phyloP scores from a whole-genome alignment of 2,888 invertebrate species.

The Netelia inedita region DNA sequence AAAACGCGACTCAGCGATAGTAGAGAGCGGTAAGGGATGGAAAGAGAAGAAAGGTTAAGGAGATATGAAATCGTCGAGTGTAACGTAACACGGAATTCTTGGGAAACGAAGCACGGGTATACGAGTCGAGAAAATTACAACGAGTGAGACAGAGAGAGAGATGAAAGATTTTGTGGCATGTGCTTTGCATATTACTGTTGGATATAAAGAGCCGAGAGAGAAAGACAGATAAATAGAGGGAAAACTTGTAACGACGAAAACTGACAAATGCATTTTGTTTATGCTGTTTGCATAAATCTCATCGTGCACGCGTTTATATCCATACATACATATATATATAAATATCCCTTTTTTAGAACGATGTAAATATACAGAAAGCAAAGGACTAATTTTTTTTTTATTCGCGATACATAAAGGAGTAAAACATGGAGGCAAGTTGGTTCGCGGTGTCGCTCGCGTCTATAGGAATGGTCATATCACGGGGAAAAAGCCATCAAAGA shows the following conservation, averaged over 20 bases:
- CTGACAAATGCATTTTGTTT: slow-evolving; percentile 41
- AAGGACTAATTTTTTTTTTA: neutral
- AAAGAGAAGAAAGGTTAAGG: slow-evolving; percentile 39
- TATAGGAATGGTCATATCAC: slow-evolving; percentile 51
- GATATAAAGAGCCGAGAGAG: slow-evolving; percentile 3
- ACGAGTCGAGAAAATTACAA: slow-evolving; percentile 7
- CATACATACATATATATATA: neutral
- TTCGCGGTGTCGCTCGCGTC: neutral
- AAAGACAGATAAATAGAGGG: neutral
- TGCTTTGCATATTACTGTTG: slow-evolving; percentile 13
- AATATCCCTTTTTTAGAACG: neutral
- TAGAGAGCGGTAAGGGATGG: no score
- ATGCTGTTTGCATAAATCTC: slow-evolving; percentile 28
- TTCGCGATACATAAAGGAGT: slow-evolving; percentile 11
- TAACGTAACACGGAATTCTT: slow-evolving; percentile 31
- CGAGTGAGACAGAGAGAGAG: slow-evolving; percentile 13
- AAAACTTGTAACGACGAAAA: slow-evolving; percentile 13
- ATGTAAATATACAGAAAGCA: neutral
- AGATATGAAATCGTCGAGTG: slow-evolving; percentile 60
- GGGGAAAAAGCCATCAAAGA: slow-evolving; percentile 46
- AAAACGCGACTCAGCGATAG: neutral
- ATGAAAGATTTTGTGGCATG: slow-evolving; percentile 31
- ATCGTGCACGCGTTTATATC: slow-evolving; percentile 1
- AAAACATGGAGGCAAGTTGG: slow-evolving; percentile 28
- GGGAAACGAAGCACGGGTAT: slow-evolving; percentile 21